Evolutionary conservation across 2,113 vertebrate genomes (phyloP).

Genomic region (Heptranchias perlo): DNA sequence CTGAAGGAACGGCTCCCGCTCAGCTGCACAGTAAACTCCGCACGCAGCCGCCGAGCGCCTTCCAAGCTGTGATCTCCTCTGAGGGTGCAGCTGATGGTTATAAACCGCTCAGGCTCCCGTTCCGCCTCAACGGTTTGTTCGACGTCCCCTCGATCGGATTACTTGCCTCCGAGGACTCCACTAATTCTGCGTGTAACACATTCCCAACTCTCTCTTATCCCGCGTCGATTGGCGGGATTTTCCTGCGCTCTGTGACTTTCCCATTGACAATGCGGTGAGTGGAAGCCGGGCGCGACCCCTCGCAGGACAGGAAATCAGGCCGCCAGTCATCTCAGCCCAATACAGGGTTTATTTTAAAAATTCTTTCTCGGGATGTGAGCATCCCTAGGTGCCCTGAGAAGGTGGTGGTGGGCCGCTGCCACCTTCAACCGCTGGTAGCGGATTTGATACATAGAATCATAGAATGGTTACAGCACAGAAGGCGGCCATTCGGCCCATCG

Average conservation of each 20-base stretch:
- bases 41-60: too few species aligned
- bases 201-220: not conserved
- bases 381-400: not conserved
- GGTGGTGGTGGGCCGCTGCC: not conserved
- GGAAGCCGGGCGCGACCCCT: not conserved
- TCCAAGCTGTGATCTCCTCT: not conserved
- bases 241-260: not conserved
- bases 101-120: not conserved
- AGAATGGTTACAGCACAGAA: too few species aligned
- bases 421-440: too few species aligned
- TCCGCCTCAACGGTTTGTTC: not conserved
- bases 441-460: too few species aligned
- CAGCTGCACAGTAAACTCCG: not conserved
- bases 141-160: not conserved
- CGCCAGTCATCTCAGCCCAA: not conserved
- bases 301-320: not conserved
- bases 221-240: not conserved
- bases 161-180: not conserved
- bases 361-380: not conserved
- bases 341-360: not conserved
- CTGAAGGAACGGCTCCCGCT: not conserved
- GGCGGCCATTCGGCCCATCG: too few species aligned
- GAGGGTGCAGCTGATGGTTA: not conserved
- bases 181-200: not conserved
- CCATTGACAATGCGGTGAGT: not conserved